These are phyloP conservation scores for Spilogale gracilis DNA, from an alignment of 2,113 vertebrate genomes.

Conservation along the genomic window DNA sequence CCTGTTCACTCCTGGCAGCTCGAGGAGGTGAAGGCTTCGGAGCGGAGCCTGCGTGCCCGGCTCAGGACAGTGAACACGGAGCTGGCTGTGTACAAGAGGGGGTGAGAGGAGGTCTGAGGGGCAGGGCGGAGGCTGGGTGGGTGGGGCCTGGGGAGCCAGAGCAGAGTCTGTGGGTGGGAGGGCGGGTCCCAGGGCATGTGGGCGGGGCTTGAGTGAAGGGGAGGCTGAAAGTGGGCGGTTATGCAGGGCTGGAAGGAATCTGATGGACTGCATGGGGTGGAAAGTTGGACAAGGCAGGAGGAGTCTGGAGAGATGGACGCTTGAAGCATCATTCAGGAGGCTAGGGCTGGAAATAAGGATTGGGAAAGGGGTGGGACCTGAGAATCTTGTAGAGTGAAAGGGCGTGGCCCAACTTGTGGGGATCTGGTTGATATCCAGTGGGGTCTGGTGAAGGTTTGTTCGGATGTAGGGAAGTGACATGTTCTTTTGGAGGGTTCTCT, in stretches of 20 bases:
- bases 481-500: too few relatives aligned
- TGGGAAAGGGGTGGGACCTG: background rate
- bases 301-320: background rate
- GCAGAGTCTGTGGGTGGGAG: background rate
- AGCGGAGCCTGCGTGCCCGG: constrained; percentile 90
- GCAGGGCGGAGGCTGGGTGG: background rate
- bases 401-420: background rate
- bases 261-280: fast-evolving
- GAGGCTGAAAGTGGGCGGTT: too few relatives aligned
- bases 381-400: background rate
- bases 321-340: background rate
- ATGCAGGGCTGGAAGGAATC: background rate
- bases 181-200: fast-evolving
- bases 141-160: background rate
- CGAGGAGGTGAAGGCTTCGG: constrained; percentile 91
- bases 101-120: constrained; percentile 86
- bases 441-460: background rate
- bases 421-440: background rate
- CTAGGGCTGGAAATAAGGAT: background rate
- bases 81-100: constrained; percentile 89
- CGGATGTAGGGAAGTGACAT: background rate
- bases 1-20: constrained; percentile 83
- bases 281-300: background rate
- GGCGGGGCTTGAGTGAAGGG: fast-evolving
- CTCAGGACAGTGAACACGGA: constrained; percentile 92